Evolutionary conservation across 2,797 vertebrate genomes (phyloP).

Genomic region (Anguilla anguilla): DNA sequence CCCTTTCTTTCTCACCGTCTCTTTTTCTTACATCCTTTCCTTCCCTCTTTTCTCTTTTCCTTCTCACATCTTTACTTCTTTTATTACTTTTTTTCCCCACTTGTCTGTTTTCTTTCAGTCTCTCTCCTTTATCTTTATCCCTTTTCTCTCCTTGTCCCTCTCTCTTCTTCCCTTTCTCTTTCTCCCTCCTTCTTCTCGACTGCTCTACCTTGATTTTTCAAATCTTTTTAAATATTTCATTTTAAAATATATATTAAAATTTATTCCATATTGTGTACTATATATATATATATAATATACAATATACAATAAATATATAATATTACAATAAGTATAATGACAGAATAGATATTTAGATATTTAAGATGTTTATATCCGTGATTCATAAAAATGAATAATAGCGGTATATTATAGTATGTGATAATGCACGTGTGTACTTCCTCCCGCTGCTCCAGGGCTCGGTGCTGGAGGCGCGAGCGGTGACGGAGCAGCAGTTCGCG

Average conservation of each 20-base stretch:
- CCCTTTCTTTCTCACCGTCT: not conserved
- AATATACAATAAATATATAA: too few relatives aligned
- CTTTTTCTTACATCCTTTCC: not conserved
- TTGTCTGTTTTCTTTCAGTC: not conserved
- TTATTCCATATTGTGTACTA: too few relatives aligned
- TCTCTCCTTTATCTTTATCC: not conserved
- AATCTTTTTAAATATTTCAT: too few relatives aligned
- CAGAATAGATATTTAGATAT: too few relatives aligned
- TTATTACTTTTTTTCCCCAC: not conserved
- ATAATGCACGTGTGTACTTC: not conserved
- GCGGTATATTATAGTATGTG: too few relatives aligned
- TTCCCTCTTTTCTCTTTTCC: not conserved
- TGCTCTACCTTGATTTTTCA: not conserved
- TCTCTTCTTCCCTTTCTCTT: not conserved
- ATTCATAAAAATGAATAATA: too few relatives aligned
- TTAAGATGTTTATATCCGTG: too few relatives aligned
- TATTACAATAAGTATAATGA: too few relatives aligned
- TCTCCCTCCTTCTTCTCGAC: not conserved
- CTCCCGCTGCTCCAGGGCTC: conserved; percentile 61
- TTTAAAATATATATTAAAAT: too few relatives aligned
- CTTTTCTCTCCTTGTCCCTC: not conserved
- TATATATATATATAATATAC: too few relatives aligned
- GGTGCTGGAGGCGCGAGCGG: conserved; percentile 70
- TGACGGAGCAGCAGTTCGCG: conserved; percentile 75
- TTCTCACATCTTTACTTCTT: not conserved